Base-by-base conservation (phyloP, 2,113 vertebrate genomes). In the Diadophis punctatus region DNA sequence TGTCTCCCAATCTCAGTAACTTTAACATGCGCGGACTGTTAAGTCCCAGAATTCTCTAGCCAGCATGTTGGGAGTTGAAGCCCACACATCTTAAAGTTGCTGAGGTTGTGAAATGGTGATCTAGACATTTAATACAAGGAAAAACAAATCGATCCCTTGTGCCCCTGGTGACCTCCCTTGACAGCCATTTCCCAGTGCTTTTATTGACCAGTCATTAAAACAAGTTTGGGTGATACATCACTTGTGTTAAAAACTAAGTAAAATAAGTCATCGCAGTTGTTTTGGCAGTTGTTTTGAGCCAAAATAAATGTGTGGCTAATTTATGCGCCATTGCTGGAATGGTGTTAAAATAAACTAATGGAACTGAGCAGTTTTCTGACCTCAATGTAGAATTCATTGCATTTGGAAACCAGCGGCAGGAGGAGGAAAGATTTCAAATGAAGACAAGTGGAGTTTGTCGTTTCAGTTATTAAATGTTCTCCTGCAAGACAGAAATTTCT, bases 201-300 rank as follows among this genome's bases (percentile, higher is more conserved):
- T 80, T 80, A 80, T 80, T 80, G 74, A 43, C 74, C 74, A 80
- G 34, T 43, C 74, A 22, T 80, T 39, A 80, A 80, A 80, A 80
- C 34, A 80, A 22, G 34, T 80, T 80, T 80, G 74, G 34, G 74
- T 39, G 74, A 39, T 80, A 43, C 18, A 80, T 80, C 68, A 80
- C 7, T 80, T 6, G 0, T 80, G 34, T 22, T 80, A 80, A 80
- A 80, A 80, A 80, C 6, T 2, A 80, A 39, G 18, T 39, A 39
- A 39, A 80, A 80, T 80, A 80, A 9, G 18, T 9, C 74, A 80
- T 9, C 8, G 7, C 74, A 48, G n/a, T n/a, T n/a, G n/a, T n/a
- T n/a, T n/a, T n/a, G 95, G 95, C 95, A 96, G 94, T 96, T 95
- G 93, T 68, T 91, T 39, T 2, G 43, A 93, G 91, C 91, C 56